These are phyloP conservation scores for Dicranocentrus wangi DNA, from an alignment of 2,888 invertebrate genomes.

Conservation along the genomic window DNA sequence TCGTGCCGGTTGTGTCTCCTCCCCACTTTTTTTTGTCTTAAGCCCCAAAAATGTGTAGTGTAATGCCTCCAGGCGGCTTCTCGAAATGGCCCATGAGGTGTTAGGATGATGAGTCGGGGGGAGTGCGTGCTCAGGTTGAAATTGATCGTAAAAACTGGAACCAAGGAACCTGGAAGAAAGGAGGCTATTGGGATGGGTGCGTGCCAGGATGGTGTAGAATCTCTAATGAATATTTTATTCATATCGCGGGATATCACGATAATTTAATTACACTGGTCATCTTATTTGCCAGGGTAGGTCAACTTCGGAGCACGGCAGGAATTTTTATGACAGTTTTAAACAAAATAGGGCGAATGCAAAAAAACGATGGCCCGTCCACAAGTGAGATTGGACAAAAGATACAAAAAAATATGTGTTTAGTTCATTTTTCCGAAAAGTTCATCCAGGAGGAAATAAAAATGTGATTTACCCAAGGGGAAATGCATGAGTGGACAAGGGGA, in stretches of 20 bases:
- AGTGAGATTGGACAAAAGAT: slow-evolving; percentile 14
- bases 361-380: no score
- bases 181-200: slow-evolving; percentile 6
- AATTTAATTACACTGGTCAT: slow-evolving; percentile 62
- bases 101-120: slow-evolving; percentile 55
- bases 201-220: slow-evolving; percentile 1
- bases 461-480: slow-evolving; percentile 17
- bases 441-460: slow-evolving; percentile 33
- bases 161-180: slow-evolving; percentile 5
- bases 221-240: slow-evolving; percentile 57
- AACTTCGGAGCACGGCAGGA: slow-evolving; percentile 14
- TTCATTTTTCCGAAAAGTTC: neutral
- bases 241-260: slow-evolving; percentile 46
- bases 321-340: slow-evolving; percentile 50
- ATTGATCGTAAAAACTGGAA: slow-evolving; percentile 57
- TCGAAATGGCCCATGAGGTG: slow-evolving; percentile 58
- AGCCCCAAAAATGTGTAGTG: neutral
- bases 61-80: slow-evolving; percentile 48
- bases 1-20: slow-evolving; percentile 44
- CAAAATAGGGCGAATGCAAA: neutral
- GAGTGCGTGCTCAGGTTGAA: slow-evolving; percentile 60
- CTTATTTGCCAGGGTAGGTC: slow-evolving; percentile 17
- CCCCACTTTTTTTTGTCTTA: neutral
- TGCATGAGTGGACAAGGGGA: slow-evolving; percentile 42
- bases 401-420: neutral